Evolutionary conservation across 2,888 invertebrate species (phyloP), one percentile per base, ranked within the genome.

Genomic region (Pheosia tremula): DNA sequence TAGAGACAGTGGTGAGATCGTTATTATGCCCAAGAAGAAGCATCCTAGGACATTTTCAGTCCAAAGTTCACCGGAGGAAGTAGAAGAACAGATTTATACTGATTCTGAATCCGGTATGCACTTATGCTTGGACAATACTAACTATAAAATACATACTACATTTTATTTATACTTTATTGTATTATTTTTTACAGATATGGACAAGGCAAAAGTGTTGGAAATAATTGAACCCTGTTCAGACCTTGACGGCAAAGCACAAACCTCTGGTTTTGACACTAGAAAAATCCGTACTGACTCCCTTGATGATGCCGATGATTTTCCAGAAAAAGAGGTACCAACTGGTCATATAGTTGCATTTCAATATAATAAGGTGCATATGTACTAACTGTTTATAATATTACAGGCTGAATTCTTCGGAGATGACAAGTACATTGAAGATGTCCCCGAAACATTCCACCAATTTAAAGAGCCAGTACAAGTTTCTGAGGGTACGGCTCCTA

Each of bases 41-140:
- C 93, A 93, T 50, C 76, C 87, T 3, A 82, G 93, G 66, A 93
- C 93, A 13, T 94, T 93, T 63, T 94, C 94, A 2, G 94, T 94
- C 4, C 94, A 94, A 78, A 94, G 94, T 75, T 94, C 94, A 11
- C 94, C 94, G 1, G 94, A 94, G 63, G 94, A 94, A 86, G 89
- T 94, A 38, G 94, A 94, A 77, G 94, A 94, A 75, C 94, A 94
- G 68, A 94, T 94, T 66, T 94, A 94, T 61, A 93, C 94, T 47
- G 94, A 94, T 75, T 94, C 94, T 4, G 94, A 94, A 86, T 94
- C 94, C 66, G 94, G 94, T 94, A n/a, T 3, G 49, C 49, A 37
- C 7, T 24, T 47, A 9, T 7, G 4, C 10, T 4, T 47, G 3
- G 50, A 50, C 47, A 47, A 24, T 47, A 5, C 47, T 47, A 3